These are phyloP conservation scores for Notiomystis cincta DNA, from an alignment of 2,113 vertebrate species.

Conservation along the genomic window DNA sequence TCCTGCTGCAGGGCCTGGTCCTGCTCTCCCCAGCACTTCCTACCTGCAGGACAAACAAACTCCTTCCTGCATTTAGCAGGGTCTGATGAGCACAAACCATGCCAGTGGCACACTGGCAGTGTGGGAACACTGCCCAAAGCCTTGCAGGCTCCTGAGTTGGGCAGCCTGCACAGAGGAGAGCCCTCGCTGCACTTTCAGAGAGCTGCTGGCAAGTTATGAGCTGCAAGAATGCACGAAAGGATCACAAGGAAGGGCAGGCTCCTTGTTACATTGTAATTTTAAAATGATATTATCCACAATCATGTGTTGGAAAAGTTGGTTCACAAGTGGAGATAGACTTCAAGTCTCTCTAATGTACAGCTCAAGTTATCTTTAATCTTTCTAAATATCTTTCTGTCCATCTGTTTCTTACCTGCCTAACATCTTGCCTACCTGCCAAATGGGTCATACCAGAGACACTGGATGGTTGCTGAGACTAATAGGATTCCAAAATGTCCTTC, in stretches of 20 bases:
- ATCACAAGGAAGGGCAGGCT: neutral
- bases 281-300: neutral
- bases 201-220: neutral
- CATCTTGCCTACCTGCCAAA: neutral
- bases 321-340: neutral
- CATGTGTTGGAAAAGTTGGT: neutral
- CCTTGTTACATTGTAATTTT: neutral
- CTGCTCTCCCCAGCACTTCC: neutral
- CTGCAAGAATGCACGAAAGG: neutral
- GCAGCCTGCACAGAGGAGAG: neutral
- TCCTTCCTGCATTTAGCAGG: neutral
- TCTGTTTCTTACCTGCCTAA: neutral
- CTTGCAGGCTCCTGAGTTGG: fast-evolving
- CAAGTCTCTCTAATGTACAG: neutral
- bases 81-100: neutral
- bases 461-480: neutral
- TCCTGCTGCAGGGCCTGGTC: fast-evolving
- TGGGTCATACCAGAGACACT: fast-evolving
- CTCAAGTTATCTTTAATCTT: neutral
- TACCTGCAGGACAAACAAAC: neutral
- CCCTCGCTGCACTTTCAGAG: neutral
- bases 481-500: neutral
- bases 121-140: neutral
- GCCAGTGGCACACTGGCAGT: fast-evolving
- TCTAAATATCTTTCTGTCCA: neutral